These are phyloP conservation scores for Bombyx huttoni DNA, from an alignment of 2,888 invertebrate genomes.

Conservation along the genomic window DNA sequence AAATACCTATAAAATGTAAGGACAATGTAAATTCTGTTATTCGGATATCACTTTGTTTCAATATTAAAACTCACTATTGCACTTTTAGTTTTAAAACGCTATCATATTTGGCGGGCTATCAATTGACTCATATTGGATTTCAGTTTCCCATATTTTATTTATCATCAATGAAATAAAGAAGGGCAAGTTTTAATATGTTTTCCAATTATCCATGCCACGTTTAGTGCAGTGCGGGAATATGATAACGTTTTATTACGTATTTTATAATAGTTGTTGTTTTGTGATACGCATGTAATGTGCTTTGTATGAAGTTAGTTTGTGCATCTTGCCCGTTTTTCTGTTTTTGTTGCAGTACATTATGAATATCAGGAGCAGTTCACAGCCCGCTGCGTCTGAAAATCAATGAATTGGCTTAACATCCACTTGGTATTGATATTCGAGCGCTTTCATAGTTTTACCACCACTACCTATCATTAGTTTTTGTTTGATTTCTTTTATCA, in stretches of 20 bases:
- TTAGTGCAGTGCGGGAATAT: not conserved
- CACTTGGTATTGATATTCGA: slow-evolving; percentile 3
- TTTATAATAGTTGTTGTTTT: not conserved
- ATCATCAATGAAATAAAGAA: too few relatives aligned
- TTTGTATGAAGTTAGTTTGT: slow-evolving; percentile 45
- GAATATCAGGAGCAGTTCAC: slow-evolving; percentile 50
- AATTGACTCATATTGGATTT: not conserved
- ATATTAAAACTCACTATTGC: not conserved
- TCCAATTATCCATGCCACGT: too few relatives aligned
- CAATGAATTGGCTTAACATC: slow-evolving; percentile 32
- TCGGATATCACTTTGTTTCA: not conserved
- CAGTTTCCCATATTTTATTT: too few relatives aligned
- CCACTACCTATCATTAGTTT: slow-evolving; percentile 1
- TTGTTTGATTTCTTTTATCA: not conserved
- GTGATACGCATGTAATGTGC: slow-evolving; percentile 38
- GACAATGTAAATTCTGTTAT: not conserved
- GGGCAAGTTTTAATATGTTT: too few relatives aligned
- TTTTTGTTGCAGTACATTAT: slow-evolving; percentile 65
- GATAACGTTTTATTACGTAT: not conserved
- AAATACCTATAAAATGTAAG: too few relatives aligned
- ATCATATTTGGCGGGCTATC: not conserved
- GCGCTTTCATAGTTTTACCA: not conserved
- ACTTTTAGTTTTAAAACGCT: slow-evolving; percentile 7
- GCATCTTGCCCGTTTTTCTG: slow-evolving; percentile 58
- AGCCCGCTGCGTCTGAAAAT: slow-evolving; percentile 41